Conservation (phyloP, 2,113 vertebrate genomes). For the Callopanchax toddi region DNA sequence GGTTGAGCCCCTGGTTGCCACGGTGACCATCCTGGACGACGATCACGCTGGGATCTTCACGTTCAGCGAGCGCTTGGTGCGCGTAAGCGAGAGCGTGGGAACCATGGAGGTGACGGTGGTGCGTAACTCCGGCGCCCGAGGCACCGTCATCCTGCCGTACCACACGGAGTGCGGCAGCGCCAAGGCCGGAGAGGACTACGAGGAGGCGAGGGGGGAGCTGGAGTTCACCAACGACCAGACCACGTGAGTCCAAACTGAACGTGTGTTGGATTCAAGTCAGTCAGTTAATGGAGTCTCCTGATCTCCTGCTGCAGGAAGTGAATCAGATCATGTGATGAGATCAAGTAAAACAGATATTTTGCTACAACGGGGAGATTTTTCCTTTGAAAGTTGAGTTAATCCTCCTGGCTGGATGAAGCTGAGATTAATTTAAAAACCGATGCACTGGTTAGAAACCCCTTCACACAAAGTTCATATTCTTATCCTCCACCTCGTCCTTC, state of each 20-base stretch:
- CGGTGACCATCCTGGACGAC: constrained; percentile 95
- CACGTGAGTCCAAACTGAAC: constrained; percentile 80
- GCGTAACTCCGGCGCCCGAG: constrained; percentile 91
- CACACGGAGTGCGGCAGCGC: constrained; percentile 88
- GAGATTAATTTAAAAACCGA: not conserved
- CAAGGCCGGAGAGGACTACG: constrained; percentile 87
- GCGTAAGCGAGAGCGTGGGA: constrained; percentile 93
- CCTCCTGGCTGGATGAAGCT: not conserved
- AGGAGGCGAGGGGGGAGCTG: constrained; percentile 89
- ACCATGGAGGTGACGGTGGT: constrained; percentile 91
- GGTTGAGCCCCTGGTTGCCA: constrained; percentile 88
- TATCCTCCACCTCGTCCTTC: not conserved
- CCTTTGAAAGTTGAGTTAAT: not conserved
- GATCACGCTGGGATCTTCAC: constrained; percentile 98
- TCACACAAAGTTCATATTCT: not conserved
- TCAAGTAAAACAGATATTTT: too few species aligned
- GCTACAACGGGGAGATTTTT: too few species aligned
- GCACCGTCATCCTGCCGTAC: constrained; percentile 92
- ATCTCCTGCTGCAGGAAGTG: too few species aligned
- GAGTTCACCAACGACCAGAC: constrained; percentile 95
- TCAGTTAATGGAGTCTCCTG: too few species aligned
- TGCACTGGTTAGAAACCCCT: not conserved
- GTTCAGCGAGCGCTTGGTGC: constrained; percentile 86
- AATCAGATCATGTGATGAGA: too few species aligned
- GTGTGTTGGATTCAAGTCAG: too few species aligned